These are phyloP conservation scores for Ecdyonurus torrentis DNA, from an alignment of 2,888 invertebrate genomes.

Conservation along the genomic window DNA sequence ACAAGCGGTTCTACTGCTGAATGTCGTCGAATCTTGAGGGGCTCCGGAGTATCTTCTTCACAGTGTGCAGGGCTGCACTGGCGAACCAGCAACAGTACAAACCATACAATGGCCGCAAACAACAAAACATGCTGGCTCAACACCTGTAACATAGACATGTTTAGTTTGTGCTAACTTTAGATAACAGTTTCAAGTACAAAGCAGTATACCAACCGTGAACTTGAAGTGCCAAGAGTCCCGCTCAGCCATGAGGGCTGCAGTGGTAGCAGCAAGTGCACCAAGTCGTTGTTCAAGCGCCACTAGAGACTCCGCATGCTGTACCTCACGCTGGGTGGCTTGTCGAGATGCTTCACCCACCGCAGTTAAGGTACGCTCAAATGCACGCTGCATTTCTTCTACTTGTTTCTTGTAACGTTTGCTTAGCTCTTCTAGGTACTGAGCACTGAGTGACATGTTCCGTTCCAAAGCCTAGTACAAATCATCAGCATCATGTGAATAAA, in stretches of 20 bases:
- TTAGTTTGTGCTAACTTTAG: too few species aligned
- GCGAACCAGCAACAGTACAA: background rate
- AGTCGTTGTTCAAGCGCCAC: background rate
- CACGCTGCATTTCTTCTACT: constrained; percentile 80
- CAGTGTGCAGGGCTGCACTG: background rate
- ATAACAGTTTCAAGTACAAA: too few species aligned
- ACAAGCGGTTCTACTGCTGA: background rate
- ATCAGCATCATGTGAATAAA: too few species aligned
- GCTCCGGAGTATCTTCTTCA: background rate
- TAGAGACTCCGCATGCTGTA: background rate
- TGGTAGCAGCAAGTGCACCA: background rate
- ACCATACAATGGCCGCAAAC: background rate
- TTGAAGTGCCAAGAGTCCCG: background rate
- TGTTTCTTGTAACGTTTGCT: constrained; percentile 91
- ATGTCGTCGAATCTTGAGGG: background rate
- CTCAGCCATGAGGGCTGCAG: background rate
- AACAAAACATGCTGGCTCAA: background rate
- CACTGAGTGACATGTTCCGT: constrained; percentile 90
- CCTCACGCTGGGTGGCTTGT: background rate
- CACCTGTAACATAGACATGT: background rate
- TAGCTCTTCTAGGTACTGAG: constrained; percentile 90
- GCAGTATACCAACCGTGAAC: background rate
- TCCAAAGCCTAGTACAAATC: constrained; percentile 50
- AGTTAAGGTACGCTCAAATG: background rate
- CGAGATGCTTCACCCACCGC: background rate